Conservation (phyloP, 2,888 invertebrate species). For the Endomychus coccineus region DNA sequence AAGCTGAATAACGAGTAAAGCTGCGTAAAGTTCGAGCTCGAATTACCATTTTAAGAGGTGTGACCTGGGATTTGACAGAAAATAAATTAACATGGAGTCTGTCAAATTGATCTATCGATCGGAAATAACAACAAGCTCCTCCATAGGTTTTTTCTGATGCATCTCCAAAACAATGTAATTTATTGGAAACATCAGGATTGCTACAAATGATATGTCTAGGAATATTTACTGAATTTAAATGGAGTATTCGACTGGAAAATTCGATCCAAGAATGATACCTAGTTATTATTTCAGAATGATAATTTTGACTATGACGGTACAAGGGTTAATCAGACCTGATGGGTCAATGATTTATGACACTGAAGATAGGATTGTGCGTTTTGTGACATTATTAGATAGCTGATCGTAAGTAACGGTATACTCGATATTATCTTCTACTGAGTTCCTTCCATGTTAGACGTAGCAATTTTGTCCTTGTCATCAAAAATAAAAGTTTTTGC, state of each 20-base stretch:
- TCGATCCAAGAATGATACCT: neutral
- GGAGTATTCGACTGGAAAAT: constrained; percentile 3
- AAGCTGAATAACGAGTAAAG: neutral
- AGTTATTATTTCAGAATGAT: constrained; percentile 3
- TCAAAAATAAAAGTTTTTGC: no score
- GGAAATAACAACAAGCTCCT: no score
- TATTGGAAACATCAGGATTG: neutral
- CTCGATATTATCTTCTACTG: neutral
- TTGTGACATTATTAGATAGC: neutral
- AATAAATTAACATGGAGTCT: constrained; percentile 3
- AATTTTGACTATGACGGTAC: constrained; percentile 1
- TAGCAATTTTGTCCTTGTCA: neutral
- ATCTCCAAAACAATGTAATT: constrained; percentile 2
- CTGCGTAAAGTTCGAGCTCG: constrained; percentile 3
- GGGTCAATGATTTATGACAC: constrained; percentile 2
- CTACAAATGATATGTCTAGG: neutral
- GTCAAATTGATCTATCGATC: constrained; percentile 1
- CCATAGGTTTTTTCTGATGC: no score
- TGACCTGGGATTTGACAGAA: constrained; percentile 1
- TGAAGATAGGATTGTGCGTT: constrained; percentile 4
- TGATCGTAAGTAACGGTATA: neutral
- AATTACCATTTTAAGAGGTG: constrained; percentile 2
- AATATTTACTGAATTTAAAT: constrained; percentile 1
- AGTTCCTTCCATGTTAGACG: constrained; percentile 3
- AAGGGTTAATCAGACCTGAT: neutral